Evolutionary conservation across 2,797 vertebrate genomes (phyloP), one percentile per base, ranked within the genome.

Genomic region (Clarias pachynema): DNA sequence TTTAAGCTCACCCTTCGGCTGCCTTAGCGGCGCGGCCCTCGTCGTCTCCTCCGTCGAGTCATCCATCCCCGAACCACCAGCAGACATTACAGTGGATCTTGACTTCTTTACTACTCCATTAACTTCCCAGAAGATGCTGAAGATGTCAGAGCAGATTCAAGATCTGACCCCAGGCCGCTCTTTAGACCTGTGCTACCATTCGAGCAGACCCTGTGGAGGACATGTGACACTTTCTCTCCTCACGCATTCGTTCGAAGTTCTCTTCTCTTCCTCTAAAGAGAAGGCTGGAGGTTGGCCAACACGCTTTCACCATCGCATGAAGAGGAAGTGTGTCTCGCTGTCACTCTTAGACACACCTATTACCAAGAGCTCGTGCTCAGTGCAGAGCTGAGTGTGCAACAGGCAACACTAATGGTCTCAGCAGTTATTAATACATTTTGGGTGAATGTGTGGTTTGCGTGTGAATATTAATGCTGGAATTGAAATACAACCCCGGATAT

Each of bases 301-400:
- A 69, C 62, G 88, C 87, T 92, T 93, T 94, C 87, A 91, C 86
- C 91, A 94, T 85, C 63, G 84, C 81, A 82, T 86, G 89, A 94
- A 94, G 94, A 94, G 95, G 95, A 95, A 95, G 95, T 93, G 91
- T 90, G 29, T 89, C 83, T 91, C 85, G 65, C 84, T 91, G 91
- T 91, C 89, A 91, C 84, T 89, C 26, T 73, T 90, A 86, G 91
- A 93, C 92, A 93, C 94, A 93, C 95, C 94, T 92, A 88, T 80
- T 85, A 90, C 90, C 89, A 83, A 68, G 85, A 78, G 85, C 83
- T 88, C 24, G 86, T 84, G 59, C 87, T 87, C 62, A 79, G 31
- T 34, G 40, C 70, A 73, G 63, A 85, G 70, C 24, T 20, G 66
- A 24, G 14, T 16, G 74, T 63, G 66, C 74, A 75, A 60, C 44